These are phyloP conservation scores for Phalangium opilio DNA, from an alignment of 2,888 invertebrate species.

Conservation along the genomic window DNA sequence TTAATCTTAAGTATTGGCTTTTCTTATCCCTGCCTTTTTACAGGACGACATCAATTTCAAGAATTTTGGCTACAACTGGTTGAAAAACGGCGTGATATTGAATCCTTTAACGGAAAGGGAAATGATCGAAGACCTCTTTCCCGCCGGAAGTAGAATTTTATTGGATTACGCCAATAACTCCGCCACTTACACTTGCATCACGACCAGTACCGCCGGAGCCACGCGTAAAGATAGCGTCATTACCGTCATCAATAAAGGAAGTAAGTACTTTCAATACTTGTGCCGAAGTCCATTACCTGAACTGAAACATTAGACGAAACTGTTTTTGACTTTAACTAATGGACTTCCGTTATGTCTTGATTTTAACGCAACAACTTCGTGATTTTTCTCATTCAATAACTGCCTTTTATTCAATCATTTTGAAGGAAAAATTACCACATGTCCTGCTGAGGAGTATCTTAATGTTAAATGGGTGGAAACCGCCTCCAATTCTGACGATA, in stretches of 20 bases:
- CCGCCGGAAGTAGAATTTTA: constrained; percentile 59
- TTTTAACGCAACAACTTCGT: no score
- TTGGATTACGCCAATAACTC: constrained; percentile 41
- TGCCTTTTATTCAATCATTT: neutral
- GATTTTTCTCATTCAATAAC: neutral
- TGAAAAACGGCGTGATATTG: constrained; percentile 59
- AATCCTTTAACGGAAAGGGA: constrained; percentile 35
- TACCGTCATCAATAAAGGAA: constrained; percentile 11
- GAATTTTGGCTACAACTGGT: constrained; percentile 62
- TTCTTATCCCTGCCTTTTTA: no score
- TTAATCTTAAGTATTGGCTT: no score
- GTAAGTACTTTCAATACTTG: neutral
- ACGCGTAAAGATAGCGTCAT: constrained; percentile 16
- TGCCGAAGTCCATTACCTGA: no score
- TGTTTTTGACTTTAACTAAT: no score
- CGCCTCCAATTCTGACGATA: constrained; percentile 53
- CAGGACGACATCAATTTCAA: constrained; percentile 4
- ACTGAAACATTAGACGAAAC: no score
- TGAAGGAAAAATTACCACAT: constrained; percentile 28
- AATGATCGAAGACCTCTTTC: constrained; percentile 70
- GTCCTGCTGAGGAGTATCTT: constrained; percentile 38
- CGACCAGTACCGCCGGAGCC: constrained; percentile 17
- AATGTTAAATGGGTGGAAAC: constrained; percentile 49
- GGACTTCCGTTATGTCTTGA: no score
- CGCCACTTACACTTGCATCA: constrained; percentile 20